Evolutionary conservation across 2,113 vertebrate species (phyloP).

Genomic region (Centropristis striata): DNA sequence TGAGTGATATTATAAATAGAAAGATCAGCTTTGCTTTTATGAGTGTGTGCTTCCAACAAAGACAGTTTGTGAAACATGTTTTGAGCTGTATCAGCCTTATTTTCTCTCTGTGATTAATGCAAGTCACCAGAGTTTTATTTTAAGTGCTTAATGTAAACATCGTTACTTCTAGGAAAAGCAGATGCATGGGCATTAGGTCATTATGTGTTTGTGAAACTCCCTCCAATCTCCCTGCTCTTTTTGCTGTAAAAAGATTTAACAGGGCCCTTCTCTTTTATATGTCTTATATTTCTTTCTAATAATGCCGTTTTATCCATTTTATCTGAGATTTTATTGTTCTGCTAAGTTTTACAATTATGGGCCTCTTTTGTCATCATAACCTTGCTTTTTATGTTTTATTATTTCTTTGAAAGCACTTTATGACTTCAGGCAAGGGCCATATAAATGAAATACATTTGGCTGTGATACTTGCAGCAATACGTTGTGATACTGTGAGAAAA

Average conservation of each 20-base stretch:
- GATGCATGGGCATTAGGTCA: background rate
- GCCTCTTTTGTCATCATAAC: conserved; percentile 20
- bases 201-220: conserved; percentile 5
- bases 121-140: background rate
- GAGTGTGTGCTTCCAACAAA: background rate
- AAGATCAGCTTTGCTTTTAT: background rate
- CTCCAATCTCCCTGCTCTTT: background rate
- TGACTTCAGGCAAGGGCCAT: background rate
- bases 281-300: conserved; percentile 13
- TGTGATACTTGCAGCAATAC: background rate
- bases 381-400: background rate
- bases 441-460: background rate
- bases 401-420: background rate
- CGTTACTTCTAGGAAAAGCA: background rate
- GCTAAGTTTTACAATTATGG: background rate
- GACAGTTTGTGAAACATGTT: background rate
- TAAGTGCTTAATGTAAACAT: background rate
- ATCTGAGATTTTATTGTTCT: conserved; percentile 1
- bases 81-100: background rate
- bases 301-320: conserved; percentile 9
- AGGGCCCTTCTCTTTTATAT: background rate
- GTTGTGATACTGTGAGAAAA: background rate
- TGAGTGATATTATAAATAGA: background rate
- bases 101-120: background rate
- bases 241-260: conserved; percentile 5